These are phyloP conservation scores for Caranx ignobilis DNA, from an alignment of 2,113 vertebrate species.

Conservation along the genomic window DNA sequence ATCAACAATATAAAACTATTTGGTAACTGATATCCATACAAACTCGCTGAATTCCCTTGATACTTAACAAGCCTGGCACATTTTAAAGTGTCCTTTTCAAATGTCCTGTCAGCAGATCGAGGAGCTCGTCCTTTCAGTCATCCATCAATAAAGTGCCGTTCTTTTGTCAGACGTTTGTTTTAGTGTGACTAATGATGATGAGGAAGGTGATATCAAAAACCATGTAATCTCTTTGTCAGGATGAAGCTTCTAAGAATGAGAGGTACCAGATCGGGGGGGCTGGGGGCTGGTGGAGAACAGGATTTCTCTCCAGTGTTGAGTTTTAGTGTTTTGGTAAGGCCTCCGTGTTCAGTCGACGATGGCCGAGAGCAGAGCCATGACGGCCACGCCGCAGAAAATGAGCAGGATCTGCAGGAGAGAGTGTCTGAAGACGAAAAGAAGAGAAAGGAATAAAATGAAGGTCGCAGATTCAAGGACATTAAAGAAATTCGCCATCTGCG, in stretches of 20 bases:
- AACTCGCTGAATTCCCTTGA: slow-evolving; percentile 15
- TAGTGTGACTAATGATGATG: background rate
- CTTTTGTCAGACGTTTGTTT: slow-evolving; percentile 28
- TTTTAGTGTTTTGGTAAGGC: slow-evolving; percentile 49
- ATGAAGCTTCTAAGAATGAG: slow-evolving; percentile 16
- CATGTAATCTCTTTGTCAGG: background rate
- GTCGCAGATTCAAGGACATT: slow-evolving; percentile 2
- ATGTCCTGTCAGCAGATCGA: slow-evolving; percentile 15
- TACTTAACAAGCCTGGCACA: slow-evolving; percentile 40
- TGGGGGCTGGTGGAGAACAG: background rate
- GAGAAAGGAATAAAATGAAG: background rate
- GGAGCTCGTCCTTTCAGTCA: slow-evolving; percentile 8
- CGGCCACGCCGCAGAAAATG: slow-evolving; percentile 89
- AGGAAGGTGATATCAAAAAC: background rate
- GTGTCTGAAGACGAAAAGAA: slow-evolving; percentile 80
- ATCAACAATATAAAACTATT: slow-evolving; percentile 46
- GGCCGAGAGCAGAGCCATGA: slow-evolving; percentile 91
- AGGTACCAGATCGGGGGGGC: slow-evolving; percentile 14
- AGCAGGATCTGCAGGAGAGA: slow-evolving; percentile 92
- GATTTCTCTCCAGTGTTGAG: slow-evolving; percentile 17
- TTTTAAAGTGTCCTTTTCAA: slow-evolving; percentile 43
- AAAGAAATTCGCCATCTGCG: background rate
- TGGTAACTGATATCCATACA: slow-evolving; percentile 46
- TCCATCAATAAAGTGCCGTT: slow-evolving; percentile 64
- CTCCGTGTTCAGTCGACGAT: slow-evolving; percentile 83